A percentile compares a stretch with the other conserved stretches of the same genome.
Evolutionary conservation across 1,140 invertebrate genomes (phyloP).

Genomic region (Ostrea edulis): DNA sequence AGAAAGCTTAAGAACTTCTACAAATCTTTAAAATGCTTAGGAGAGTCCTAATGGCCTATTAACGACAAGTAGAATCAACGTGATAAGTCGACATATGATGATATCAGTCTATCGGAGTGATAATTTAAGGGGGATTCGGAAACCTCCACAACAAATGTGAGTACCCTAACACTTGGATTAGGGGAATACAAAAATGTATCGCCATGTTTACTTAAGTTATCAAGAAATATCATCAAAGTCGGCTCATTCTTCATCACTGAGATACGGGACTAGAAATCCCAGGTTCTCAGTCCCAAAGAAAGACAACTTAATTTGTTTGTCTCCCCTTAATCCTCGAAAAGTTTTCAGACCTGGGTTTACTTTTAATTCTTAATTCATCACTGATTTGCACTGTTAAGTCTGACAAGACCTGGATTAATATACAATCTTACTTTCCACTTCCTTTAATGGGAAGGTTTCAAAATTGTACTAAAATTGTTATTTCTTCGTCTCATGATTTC

Average conservation of each 20-base stretch:
- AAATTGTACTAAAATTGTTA: too few relatives aligned
- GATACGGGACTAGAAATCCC: background rate
- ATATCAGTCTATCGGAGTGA: background rate
- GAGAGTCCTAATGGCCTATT: background rate
- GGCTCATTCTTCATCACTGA: background rate
- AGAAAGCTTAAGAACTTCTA: background rate
- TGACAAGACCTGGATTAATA: background rate
- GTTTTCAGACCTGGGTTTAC: background rate
- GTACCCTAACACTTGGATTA: constrained; percentile 1
- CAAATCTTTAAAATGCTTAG: background rate
- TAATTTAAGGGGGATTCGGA: background rate
- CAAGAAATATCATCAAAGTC: constrained; percentile 12
- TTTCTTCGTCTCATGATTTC: too few relatives aligned
- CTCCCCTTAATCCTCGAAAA: background rate
- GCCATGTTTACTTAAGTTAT: constrained; percentile 16
- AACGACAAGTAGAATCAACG: background rate
- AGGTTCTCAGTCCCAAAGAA: background rate
- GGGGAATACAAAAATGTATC: background rate
- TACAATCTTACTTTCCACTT: background rate
- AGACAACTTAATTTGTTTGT: constrained; percentile 21
- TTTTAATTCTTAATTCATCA: background rate
- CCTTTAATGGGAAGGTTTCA: background rate
- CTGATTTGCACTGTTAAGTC: background rate
- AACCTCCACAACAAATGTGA: constrained; percentile 18
- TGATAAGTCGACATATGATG: background rate